Conservation (phyloP, 2,888 invertebrate genomes). For the Eupithecia subumbrata region DNA sequence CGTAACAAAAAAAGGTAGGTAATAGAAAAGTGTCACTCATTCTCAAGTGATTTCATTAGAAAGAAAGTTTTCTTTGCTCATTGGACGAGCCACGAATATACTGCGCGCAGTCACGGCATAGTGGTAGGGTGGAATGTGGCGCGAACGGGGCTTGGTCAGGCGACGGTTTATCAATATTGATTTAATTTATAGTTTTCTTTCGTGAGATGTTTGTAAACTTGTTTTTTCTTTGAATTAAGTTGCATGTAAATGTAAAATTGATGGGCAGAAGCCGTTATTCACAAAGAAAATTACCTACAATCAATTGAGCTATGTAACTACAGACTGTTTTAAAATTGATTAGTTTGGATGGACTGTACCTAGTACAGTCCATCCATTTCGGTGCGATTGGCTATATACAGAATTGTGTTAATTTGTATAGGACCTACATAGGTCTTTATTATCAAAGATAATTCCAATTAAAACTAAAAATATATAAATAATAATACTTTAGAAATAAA, state of each 20-base stretch:
- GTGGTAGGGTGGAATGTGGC: constrained; percentile 39
- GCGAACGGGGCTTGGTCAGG: constrained; percentile 51
- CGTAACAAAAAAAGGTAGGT: neutral
- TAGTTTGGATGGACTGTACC: too few relatives aligned
- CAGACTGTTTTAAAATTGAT: too few relatives aligned
- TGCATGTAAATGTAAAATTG: neutral
- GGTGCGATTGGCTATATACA: too few relatives aligned
- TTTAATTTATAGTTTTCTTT: constrained; percentile 39
- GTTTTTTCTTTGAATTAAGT: neutral
- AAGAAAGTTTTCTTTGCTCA: constrained; percentile 46
- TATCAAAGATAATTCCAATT: too few relatives aligned
- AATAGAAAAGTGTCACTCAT: constrained; percentile 36
- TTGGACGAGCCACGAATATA: constrained; percentile 47
- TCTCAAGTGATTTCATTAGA: constrained; percentile 46
- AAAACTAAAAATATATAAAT: too few relatives aligned
- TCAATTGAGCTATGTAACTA: too few relatives aligned
- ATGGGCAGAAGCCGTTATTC: too few relatives aligned
- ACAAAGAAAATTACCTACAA: too few relatives aligned
- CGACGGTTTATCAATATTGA: constrained; percentile 43
- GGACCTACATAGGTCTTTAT: too few relatives aligned
- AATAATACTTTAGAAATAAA: too few relatives aligned
- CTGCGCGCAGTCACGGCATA: constrained; percentile 50
- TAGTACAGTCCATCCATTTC: too few relatives aligned
- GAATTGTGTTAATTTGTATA: too few relatives aligned
- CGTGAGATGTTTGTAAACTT: constrained; percentile 10